Base-by-base conservation (phyloP, 2,797 vertebrate genomes). In the Scomberomorus guttatus region DNA sequence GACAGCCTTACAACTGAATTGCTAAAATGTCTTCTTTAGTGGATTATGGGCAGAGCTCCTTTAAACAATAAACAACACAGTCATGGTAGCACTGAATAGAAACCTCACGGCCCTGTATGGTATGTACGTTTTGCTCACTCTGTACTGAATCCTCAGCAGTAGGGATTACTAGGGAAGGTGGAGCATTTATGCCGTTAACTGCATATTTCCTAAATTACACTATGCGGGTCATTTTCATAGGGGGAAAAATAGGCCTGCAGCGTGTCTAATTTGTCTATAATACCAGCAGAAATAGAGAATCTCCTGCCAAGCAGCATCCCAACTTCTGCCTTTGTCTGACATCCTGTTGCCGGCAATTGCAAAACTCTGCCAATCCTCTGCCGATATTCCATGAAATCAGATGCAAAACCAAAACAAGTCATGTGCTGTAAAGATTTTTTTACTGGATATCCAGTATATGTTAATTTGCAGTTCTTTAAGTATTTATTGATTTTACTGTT, bases 231-330 rank as follows among this genome's bases (percentile, higher is more conserved):
- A 95, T 92, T 92, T 94, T 96, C 93, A 95, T 76, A 73, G 76
- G 83, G 84, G 84, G 67, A 92, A 92, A 79, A 82, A 87, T 84
- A 92, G 94, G 89, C 93, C 93, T 86, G 89, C 82, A 85, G 95
- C 92, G 83, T 95, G 85, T 93, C 93, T 96, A 96, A 98, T 98
- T 96, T 96, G 95, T 95, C 95, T 95, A 95, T 96, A 96, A 96
- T 94, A 93, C 92, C 93, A 90, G 91, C 84, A 92, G 95, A 95
- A 96, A 96, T 95, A 50, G 77, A 79, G 81, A 89, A 74, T 86
- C 83, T 88, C 77, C 79, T 87, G 83, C 87, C 88, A 85, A 85
- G 84, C 80, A 65, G 70, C 80, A 89, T 86, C 89, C 75, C 81
- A 74, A 84, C 80, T 77, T 76, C 74, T 75, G 66, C 79, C 76